Evolutionary conservation across 1,140 invertebrate species (phyloP).

Genomic region (Brachionus rotundiformis): DNA sequence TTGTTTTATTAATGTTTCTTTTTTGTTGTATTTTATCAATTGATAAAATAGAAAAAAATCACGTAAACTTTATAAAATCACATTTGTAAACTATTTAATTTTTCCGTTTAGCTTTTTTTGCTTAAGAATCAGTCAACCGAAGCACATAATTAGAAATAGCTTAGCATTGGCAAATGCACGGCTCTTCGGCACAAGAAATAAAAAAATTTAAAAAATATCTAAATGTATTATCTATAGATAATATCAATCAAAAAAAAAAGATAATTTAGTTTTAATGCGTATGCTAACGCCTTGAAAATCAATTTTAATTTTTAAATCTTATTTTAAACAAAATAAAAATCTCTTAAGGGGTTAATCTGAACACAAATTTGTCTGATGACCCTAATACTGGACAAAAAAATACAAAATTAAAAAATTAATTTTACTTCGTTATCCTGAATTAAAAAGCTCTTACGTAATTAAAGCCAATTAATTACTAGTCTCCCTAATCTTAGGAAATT

Average conservation of each 20-base stretch:
- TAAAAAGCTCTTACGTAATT: not conserved
- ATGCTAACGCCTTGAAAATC: not conserved
- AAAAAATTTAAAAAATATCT: not conserved
- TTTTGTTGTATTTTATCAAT: constrained; percentile 19
- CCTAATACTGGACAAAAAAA: not conserved
- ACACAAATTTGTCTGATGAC: not conserved
- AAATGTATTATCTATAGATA: too few species aligned
- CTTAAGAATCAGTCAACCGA: not conserved
- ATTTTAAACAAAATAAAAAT: not conserved
- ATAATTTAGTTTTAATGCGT: not conserved
- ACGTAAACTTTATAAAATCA: constrained; percentile 46
- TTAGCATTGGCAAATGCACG: not conserved
- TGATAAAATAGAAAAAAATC: constrained; percentile 1
- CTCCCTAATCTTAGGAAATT: too few species aligned
- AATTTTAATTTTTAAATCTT: not conserved
- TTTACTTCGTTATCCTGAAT: not conserved
- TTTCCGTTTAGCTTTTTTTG: not conserved
- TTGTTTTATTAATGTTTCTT: constrained; percentile 34
- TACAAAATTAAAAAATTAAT: too few species aligned
- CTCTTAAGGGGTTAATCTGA: not conserved
- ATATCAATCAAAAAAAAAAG: too few species aligned
- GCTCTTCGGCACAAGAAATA: not conserved
- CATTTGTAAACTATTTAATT: not conserved
- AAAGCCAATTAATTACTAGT: not conserved
- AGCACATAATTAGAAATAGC: not conserved